Percentiles rank a stretch among this genome's conserved stretches.
Conservation (phyloP, 2,113 vertebrate genomes). For the Oreotrochilus melanogaster region DNA sequence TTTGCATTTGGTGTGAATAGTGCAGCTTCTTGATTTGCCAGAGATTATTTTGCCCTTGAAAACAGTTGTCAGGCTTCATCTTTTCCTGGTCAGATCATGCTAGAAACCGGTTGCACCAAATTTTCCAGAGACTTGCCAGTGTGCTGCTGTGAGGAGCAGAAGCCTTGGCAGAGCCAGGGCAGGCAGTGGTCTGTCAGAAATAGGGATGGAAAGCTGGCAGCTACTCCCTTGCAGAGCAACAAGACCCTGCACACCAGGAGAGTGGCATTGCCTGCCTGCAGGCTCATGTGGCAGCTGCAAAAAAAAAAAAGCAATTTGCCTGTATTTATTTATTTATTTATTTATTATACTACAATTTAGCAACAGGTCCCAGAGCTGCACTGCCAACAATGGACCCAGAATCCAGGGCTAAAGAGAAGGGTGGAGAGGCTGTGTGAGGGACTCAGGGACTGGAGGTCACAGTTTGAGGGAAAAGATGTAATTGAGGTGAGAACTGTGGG, state of each 20-base stretch:
- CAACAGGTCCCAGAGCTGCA: background rate
- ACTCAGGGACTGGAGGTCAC: background rate
- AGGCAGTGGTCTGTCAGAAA: background rate
- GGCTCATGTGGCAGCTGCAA: background rate
- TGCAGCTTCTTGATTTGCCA: background rate
- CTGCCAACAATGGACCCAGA: background rate
- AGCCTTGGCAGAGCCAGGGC: background rate
- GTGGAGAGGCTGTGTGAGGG: background rate
- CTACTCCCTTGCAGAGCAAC: background rate
- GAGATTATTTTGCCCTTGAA: background rate
- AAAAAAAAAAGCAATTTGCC: too few relatives aligned
- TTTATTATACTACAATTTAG: too few relatives aligned
- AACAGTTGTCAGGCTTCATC: background rate
- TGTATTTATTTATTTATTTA: too few relatives aligned
- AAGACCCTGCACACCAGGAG: accelerated
- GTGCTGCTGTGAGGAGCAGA: accelerated
- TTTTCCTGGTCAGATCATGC: background rate
- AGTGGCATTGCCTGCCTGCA: accelerated
- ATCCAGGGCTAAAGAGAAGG: accelerated
- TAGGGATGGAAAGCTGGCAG: accelerated
- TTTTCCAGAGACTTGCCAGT: background rate
- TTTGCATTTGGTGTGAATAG: background rate
- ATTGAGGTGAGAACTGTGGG: background rate
- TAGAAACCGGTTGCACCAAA: accelerated
- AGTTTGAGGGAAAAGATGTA: background rate